phyloP scores from a whole-genome alignment of 2,113 vertebrate genomes.

The Pluvianellus socialis region DNA sequence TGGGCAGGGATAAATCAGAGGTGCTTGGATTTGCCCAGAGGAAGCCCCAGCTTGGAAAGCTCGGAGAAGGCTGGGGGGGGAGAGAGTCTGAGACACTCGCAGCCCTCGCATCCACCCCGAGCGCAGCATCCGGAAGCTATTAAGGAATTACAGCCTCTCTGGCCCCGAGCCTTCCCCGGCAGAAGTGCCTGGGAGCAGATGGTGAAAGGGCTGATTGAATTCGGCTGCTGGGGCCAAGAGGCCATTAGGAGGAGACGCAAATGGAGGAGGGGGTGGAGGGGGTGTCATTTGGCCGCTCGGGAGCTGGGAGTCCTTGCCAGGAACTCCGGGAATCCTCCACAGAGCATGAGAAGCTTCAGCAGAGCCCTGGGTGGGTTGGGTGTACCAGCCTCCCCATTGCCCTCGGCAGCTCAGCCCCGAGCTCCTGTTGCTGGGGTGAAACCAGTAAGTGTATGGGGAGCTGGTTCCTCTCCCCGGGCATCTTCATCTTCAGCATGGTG shows the following conservation, averaged over 20 bases:
- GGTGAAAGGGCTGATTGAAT: conserved; percentile 67
- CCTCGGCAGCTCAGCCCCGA: neutral
- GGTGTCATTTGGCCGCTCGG: neutral
- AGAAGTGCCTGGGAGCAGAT: conserved; percentile 61
- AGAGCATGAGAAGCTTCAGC: neutral
- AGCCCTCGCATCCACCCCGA: conserved; percentile 19
- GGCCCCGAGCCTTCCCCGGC: conserved; percentile 47
- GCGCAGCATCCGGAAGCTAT: conserved; percentile 70
- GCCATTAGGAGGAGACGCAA: neutral
- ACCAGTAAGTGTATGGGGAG: accelerated
- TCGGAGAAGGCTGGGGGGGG: neutral
- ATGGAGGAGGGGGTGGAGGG: conserved; percentile 18
- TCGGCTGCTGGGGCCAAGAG: conserved; percentile 39
- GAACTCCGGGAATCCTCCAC: conserved; percentile 30
- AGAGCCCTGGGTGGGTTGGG: neutral
- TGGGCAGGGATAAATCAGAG: neutral
- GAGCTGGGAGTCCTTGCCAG: neutral
- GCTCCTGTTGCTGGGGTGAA: neutral
- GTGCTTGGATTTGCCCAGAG: neutral
- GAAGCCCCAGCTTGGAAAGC: conserved; percentile 19
- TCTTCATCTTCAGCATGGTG: neutral
- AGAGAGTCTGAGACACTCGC: neutral
- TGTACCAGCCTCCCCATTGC: neutral
- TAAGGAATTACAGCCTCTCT: conserved; percentile 70
- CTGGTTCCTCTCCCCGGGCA: neutral